Conservation (phyloP, 2,113 vertebrate species). For the Rhineura floridana region DNA sequence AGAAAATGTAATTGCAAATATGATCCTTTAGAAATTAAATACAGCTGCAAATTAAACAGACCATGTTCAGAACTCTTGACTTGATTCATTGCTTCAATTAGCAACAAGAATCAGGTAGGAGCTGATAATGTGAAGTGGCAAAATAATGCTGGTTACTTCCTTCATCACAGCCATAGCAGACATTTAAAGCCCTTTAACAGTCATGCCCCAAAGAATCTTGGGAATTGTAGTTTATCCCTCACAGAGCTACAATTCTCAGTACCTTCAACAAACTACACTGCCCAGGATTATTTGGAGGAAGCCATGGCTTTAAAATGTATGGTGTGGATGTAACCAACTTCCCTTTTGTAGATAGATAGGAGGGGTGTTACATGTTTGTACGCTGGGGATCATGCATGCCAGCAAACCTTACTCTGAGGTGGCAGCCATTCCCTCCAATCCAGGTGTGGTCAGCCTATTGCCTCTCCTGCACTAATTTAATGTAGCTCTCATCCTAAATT, state of each 20-base stretch:
- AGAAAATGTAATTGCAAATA: conserved; percentile 4
- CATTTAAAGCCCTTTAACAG: too few species aligned
- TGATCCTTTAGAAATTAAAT: conserved; percentile 11
- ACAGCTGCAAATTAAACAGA: conserved; percentile 18
- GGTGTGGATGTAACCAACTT: too few species aligned
- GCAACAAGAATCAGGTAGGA: neutral
- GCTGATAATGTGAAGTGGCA: neutral
- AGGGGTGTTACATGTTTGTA: neutral
- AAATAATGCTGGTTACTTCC: neutral
- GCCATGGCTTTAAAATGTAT: too few species aligned
- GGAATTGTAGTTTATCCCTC: too few species aligned
- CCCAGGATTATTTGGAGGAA: too few species aligned
- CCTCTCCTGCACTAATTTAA: neutral
- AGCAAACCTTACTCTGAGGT: neutral
- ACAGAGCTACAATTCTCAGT: too few species aligned
- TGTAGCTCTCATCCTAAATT: too few species aligned
- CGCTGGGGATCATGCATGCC: neutral
- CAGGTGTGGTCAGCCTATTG: neutral
- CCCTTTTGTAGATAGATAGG: neutral
- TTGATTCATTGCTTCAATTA: conserved; percentile 7
- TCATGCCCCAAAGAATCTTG: too few species aligned
- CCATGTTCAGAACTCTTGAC: neutral
- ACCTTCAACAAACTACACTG: too few species aligned
- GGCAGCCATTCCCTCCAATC: neutral
- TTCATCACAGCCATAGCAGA: too few species aligned